These are phyloP conservation scores for Megalurothrips usitatus DNA, from an alignment of 2,888 invertebrate genomes.

Conservation along the genomic window DNA sequence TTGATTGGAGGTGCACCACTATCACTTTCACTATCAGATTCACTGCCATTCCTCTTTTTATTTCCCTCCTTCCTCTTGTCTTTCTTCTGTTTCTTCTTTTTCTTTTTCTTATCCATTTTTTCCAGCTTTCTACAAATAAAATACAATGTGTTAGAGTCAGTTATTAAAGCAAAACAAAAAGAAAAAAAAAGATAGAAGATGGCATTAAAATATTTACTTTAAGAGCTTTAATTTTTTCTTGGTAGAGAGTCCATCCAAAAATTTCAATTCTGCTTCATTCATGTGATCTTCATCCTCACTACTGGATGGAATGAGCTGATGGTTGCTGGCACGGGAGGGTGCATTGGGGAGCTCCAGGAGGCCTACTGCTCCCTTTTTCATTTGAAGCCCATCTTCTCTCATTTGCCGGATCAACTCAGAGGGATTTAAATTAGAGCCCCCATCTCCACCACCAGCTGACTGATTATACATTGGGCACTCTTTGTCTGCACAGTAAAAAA, in stretches of 20 bases:
- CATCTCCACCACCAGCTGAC: constrained; percentile 68
- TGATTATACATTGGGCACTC: constrained; percentile 89
- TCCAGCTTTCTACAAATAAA: constrained; percentile 58
- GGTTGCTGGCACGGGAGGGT: constrained; percentile 33
- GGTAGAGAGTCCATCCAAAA: constrained; percentile 75
- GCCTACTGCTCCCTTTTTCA: constrained; percentile 66
- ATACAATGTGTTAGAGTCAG: constrained; percentile 30
- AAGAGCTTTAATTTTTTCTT: constrained; percentile 87
- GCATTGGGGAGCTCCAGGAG: constrained; percentile 44
- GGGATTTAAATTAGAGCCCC: constrained; percentile 59
- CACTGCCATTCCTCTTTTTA: constrained; percentile 35
- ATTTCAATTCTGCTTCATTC: constrained; percentile 55
- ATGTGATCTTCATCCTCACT: constrained; percentile 51
- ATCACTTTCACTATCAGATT: constrained; percentile 2
- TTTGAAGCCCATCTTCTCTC: constrained; percentile 83
- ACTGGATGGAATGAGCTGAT: constrained; percentile 59
- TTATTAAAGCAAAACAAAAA: not conserved
- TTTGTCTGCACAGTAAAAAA: constrained; percentile 59
- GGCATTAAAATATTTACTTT: constrained; percentile 54
- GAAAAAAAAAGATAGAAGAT: constrained; percentile 28
- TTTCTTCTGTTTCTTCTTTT: constrained; percentile 43
- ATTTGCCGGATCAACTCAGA: constrained; percentile 79
- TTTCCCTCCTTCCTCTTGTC: constrained; percentile 37
- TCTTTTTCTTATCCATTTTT: constrained; percentile 59
- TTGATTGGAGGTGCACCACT: not conserved